phyloP scores from a whole-genome alignment of 2,888 invertebrate genomes.

The Belgica antarctica region DNA sequence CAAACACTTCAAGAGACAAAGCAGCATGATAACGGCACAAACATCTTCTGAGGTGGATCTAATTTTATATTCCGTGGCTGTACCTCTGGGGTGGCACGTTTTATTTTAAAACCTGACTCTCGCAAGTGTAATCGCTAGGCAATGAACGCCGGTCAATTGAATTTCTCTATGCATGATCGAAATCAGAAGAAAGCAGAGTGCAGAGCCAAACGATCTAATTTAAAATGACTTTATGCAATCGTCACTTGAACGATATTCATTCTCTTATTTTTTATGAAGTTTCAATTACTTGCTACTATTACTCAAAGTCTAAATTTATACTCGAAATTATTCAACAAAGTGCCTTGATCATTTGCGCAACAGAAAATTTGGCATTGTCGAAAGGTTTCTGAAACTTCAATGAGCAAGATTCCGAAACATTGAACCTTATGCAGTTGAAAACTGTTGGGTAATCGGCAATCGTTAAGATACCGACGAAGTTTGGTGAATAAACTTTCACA shows the following conservation, averaged over 20 bases:
- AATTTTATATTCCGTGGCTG: too few relatives aligned
- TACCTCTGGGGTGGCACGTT: too few relatives aligned
- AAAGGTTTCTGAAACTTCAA: too few relatives aligned
- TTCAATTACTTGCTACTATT: slow-evolving; percentile 12
- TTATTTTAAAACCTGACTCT: slow-evolving; percentile 22
- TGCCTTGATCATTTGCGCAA: background rate
- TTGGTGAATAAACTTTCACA: too few relatives aligned
- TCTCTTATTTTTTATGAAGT: background rate
- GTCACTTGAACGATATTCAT: background rate
- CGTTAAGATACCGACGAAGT: too few relatives aligned
- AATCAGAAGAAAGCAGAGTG: background rate
- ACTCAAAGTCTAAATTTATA: slow-evolving; percentile 24
- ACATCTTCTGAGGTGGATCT: too few relatives aligned
- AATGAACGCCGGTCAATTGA: slow-evolving; percentile 10
- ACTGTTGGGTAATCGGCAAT: too few relatives aligned
- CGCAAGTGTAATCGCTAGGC: background rate
- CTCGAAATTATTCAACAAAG: slow-evolving; percentile 3
- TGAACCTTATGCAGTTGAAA: too few relatives aligned
- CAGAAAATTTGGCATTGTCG: too few relatives aligned
- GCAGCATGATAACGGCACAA: too few relatives aligned
- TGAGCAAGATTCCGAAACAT: too few relatives aligned
- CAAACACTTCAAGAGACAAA: too few relatives aligned
- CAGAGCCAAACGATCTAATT: background rate
- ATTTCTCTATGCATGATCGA: background rate
- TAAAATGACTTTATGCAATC: slow-evolving; percentile 4